phyloP scores from a whole-genome alignment of 2,888 invertebrate genomes.

The Maniola hyperantus region DNA sequence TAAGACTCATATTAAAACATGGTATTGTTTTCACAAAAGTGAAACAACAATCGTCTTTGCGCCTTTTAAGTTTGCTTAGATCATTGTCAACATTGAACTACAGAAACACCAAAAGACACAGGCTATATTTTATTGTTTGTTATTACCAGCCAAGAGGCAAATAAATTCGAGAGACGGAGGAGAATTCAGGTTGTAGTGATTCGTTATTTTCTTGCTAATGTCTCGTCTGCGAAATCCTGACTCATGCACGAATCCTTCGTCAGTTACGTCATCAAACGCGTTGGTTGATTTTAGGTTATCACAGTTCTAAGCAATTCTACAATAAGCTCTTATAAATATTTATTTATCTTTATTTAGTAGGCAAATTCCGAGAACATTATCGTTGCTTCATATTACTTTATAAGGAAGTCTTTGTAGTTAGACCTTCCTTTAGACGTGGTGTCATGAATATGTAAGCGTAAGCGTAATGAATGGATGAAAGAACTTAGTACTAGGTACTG shows the following conservation, averaged over 20 bases:
- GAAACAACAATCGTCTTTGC: not conserved
- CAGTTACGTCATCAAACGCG: constrained; percentile 64
- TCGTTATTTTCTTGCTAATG: constrained; percentile 31
- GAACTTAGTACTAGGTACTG: not conserved
- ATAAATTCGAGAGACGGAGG: not conserved
- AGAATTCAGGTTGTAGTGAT: constrained; percentile 18
- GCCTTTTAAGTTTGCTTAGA: not conserved
- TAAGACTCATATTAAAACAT: no score
- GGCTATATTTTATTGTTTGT: not conserved
- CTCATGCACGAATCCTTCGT: constrained; percentile 67
- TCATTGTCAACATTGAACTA: not conserved
- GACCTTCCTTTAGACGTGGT: not conserved
- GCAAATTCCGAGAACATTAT: constrained; percentile 22
- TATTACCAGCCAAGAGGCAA: not conserved
- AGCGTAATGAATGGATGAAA: not conserved
- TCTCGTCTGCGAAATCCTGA: constrained; percentile 50
- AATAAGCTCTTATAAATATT: constrained; percentile 28
- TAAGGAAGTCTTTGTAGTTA: constrained; percentile 15
- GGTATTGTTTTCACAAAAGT: no score
- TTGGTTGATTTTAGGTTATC: constrained; percentile 41
- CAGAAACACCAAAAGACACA: not conserved
- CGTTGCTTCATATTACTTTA: constrained; percentile 10
- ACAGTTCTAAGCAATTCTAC: constrained; percentile 20
- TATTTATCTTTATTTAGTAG: constrained; percentile 19
- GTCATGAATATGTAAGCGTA: constrained; percentile 5